Base-by-base conservation (phyloP, 92 coral and sea anemone species). In the Actinostola sp. region DNA sequence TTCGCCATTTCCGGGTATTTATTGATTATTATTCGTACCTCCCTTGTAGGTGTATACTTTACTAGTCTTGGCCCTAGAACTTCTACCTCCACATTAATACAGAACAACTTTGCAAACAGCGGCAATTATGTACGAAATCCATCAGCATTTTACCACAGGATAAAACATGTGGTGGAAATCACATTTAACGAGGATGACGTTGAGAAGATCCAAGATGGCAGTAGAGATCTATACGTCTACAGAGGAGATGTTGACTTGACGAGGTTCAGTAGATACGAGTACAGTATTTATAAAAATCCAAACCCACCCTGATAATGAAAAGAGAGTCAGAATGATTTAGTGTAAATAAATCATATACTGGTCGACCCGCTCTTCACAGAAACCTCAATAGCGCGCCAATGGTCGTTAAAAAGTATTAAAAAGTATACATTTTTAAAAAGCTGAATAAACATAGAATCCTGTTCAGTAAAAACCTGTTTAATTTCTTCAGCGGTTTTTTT, bases 21-120 rank as follows among this genome's bases (percentile, higher is more conserved):
- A n/a, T n/a, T n/a, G n/a, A n/a, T n/a, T n/a, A n/a, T n/a, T n/a
- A n/a, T n/a, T n/a, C n/a, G n/a, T n/a, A n/a, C n/a, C n/a, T n/a
- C n/a, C n/a, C n/a, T n/a, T 57, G 5, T 29, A 57, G 63, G 63
- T 17, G 63, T 57, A 11, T 26, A 57, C 39, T 57, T 57, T 17
- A 57, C 63, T 9, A 57, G 39, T 16, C 39, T 28, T 13, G 63
- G 28, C 36, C 63, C 7, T 57, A 30, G 63, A 2, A 27, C 27
- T 52, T 2, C 2, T 8, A 1, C 5, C 3, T 19, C 10, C 27
- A 23, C 28, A 2, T 30, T 57, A 19, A 57, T 57, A 57, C n/a
- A 27, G 12, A 57, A 57, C 36, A 27, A 27, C 12, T 57, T 57
- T 17, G 36, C 27, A 13, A 57, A 30, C 17, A 9, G n/a, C 1